Base-by-base conservation (phyloP, 2,797 vertebrate species). In the Steatocranus sp. region DNA sequence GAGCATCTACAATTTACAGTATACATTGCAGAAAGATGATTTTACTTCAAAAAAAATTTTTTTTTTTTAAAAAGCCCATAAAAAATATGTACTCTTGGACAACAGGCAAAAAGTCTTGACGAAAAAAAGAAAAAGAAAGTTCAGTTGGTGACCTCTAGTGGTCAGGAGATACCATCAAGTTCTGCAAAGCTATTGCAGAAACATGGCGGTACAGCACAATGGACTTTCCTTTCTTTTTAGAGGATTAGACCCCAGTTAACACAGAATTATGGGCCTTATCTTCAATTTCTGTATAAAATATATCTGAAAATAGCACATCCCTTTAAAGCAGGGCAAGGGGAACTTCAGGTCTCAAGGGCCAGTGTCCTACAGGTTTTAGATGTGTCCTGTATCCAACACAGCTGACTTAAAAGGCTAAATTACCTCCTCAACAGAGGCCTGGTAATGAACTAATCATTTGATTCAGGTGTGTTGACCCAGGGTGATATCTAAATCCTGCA, bases 161-260 rank as follows among this genome's bases (percentile, higher is more conserved):
- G 61, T 66, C 3, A 0, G 3, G 7, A 20, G 34, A 14, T 15
- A 38, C 5, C 11, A 66, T 23, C 61, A 66, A 0, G 18, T 38
- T 36, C 11, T 14, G 30, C 56, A 34, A n/a, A 61, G 18, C 56
- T 61, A 61, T 18, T 61, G 18, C 30, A 61, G 56, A 61, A 61
- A 61, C 3, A 34, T 61, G 30, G 30, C 0, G 0, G 6, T 12
- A 12, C 56, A 61, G 34, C 0, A 61, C 30, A 34, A 34, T 61
- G 30, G 56, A 34, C 30, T 5, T 20, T 12, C 18, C 4, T 0
- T 36, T 14, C 0, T 63, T 63, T 63, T 38, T 63, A 36, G 11
- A 63, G 6, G 32, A 38, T 34, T 34, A 61, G 18, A 34, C 10
- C 30, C 30, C 10, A 61, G 6, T 61, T 34, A 63, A 63, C 6